Evolutionary conservation across 2,888 invertebrate species (phyloP).

Genomic region (Galerucella calmariensis): DNA sequence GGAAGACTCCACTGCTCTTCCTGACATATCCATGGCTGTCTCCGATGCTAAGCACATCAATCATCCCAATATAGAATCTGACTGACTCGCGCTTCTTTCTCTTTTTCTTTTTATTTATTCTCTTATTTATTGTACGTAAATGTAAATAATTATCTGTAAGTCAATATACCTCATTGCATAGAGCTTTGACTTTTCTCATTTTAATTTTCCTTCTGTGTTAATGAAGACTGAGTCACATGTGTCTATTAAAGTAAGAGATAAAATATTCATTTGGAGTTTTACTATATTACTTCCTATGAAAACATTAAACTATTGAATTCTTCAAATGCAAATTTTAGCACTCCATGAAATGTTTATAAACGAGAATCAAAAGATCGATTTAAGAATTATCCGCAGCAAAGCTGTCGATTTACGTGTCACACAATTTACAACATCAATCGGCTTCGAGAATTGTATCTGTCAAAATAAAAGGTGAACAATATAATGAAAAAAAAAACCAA

Average conservation of each 20-base stretch:
- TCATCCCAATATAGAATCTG: slow-evolving; percentile 55
- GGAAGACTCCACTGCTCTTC: slow-evolving; percentile 61
- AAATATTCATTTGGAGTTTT: slow-evolving; percentile 13
- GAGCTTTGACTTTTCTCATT: slow-evolving; percentile 31
- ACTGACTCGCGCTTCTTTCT: slow-evolving; percentile 58
- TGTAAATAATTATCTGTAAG: slow-evolving; percentile 62
- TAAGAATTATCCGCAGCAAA: too few species aligned
- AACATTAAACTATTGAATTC: not conserved
- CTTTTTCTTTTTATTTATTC: slow-evolving; percentile 61
- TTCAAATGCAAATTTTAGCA: not conserved
- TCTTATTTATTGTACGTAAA: slow-evolving; percentile 65
- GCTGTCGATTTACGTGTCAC: too few species aligned
- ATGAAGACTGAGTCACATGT: slow-evolving; percentile 19
- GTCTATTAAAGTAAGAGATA: slow-evolving; percentile 16
- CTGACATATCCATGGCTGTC: slow-evolving; percentile 54
- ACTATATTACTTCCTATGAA: not conserved
- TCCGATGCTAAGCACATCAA: slow-evolving; percentile 48
- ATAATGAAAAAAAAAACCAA: too few species aligned
- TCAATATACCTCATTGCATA: slow-evolving; percentile 59
- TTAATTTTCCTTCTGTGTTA: slow-evolving; percentile 21
- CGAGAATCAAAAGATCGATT: not conserved
- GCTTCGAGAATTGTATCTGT: too few species aligned
- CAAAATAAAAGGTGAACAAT: too few species aligned
- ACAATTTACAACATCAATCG: too few species aligned
- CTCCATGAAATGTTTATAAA: not conserved